These are phyloP conservation scores for Oasisia sp. DNA, from an alignment of 2,888 invertebrate genomes.

Conservation along the genomic window DNA sequence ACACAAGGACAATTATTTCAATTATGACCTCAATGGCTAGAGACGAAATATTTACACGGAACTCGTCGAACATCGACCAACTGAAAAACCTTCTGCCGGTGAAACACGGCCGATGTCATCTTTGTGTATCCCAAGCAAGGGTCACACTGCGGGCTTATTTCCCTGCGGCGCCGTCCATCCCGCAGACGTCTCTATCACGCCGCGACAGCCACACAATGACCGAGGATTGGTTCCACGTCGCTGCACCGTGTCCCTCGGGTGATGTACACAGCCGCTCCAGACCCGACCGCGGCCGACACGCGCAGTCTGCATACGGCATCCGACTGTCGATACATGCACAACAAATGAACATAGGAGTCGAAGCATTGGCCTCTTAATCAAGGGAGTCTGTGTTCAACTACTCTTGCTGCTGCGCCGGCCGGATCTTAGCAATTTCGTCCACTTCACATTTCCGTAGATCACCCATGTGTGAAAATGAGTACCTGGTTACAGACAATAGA, in stretches of 20 bases:
- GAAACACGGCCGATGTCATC: background rate
- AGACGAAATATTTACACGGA: background rate
- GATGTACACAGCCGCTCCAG: background rate
- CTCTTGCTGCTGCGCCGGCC: no score
- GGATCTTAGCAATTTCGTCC: no score
- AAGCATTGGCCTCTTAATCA: no score
- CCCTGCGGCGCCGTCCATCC: background rate
- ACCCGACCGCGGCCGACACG: background rate
- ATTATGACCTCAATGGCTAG: background rate
- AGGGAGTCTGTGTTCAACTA: no score
- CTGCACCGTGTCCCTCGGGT: background rate
- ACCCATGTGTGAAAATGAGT: no score
- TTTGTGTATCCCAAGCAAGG: background rate
- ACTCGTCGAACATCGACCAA: background rate
- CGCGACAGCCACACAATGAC: background rate
- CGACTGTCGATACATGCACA: no score
- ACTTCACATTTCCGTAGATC: no score
- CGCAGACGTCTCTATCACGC: background rate
- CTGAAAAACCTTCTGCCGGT: background rate
- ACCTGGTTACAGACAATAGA: no score
- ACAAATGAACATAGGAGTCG: no score
- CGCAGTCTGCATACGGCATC: background rate
- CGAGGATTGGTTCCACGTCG: background rate
- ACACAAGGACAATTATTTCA: no score
- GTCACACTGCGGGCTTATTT: background rate